A percentile compares a stretch with the other conserved stretches of the same genome.
Evolutionary conservation across 2,888 invertebrate species (phyloP).

Genomic region (Folsomia manolachei): DNA sequence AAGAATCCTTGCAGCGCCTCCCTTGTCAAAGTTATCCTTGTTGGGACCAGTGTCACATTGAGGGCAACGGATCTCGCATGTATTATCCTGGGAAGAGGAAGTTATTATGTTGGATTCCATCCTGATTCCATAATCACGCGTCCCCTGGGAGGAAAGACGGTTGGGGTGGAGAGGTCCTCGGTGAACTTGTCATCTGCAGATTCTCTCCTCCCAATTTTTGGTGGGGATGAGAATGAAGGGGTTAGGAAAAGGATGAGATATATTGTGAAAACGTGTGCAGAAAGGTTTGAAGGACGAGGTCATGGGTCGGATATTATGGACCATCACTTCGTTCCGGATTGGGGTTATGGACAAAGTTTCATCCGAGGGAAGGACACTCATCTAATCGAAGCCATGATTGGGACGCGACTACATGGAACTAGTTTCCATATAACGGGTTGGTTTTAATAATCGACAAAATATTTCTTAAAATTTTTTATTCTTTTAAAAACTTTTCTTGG

Average conservation of each 20-base stretch:
- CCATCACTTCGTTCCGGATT: background rate
- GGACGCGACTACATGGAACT: background rate
- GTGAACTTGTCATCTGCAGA: too few relatives aligned
- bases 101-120: slow-evolving; percentile 23
- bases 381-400: background rate
- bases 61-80: slow-evolving; percentile 27
- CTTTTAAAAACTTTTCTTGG: too few relatives aligned
- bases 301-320: background rate
- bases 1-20: slow-evolving; percentile 22
- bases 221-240: background rate
- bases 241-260: background rate
- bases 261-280: background rate
- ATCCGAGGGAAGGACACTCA: background rate
- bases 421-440: too few relatives aligned
- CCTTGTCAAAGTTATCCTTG: slow-evolving; percentile 12
- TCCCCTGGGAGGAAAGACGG: background rate
- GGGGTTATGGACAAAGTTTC: background rate
- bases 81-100: slow-evolving; percentile 15
- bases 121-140: slow-evolving; percentile 30
- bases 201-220: background rate
- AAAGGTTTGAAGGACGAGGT: background rate
- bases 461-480: too few relatives aligned
- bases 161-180: background rate
- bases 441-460: too few relatives aligned
- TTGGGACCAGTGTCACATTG: slow-evolving; percentile 29